Percentiles rank a stretch among this genome's conserved stretches.
These are phyloP conservation scores for Magallana gigas DNA, from an alignment of 1,140 invertebrate species.

Conservation along the genomic window DNA sequence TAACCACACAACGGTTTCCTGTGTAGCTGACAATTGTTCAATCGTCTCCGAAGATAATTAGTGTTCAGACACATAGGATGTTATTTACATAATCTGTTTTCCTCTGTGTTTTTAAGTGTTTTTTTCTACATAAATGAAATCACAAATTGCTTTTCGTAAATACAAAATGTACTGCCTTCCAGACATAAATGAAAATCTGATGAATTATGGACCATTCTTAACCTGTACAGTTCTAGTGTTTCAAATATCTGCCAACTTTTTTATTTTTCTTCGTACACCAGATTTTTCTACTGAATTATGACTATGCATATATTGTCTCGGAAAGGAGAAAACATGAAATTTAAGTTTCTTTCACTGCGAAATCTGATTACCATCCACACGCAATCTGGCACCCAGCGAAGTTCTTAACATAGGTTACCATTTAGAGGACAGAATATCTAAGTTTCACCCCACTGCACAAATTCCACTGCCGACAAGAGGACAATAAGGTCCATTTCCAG, in stretches of 20 bases:
- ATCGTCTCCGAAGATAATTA: conserved; percentile 13
- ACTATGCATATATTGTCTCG: neutral
- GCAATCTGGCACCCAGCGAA: conserved; percentile 9
- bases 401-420: conserved; percentile 11
- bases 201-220: too few species aligned
- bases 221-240: neutral
- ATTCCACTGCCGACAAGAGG: neutral
- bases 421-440: neutral
- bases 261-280: neutral
- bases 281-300: neutral
- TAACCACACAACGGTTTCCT: neutral
- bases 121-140: neutral
- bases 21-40: conserved; percentile 5
- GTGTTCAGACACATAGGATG: conserved; percentile 6
- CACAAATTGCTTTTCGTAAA: neutral
- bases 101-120: neutral
- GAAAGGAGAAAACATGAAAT: neutral
- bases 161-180: neutral
- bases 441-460: neutral
- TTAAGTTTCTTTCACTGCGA: conserved; percentile 9
- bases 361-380: conserved; percentile 22
- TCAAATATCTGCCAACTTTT: conserved; percentile 19
- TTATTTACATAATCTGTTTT: conserved; percentile 26
- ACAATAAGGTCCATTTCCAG: neutral
- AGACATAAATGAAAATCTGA: neutral